These are phyloP conservation scores for Manacus vitellinus DNA, from an alignment of 2,113 vertebrate genomes.

Conservation along the genomic window DNA sequence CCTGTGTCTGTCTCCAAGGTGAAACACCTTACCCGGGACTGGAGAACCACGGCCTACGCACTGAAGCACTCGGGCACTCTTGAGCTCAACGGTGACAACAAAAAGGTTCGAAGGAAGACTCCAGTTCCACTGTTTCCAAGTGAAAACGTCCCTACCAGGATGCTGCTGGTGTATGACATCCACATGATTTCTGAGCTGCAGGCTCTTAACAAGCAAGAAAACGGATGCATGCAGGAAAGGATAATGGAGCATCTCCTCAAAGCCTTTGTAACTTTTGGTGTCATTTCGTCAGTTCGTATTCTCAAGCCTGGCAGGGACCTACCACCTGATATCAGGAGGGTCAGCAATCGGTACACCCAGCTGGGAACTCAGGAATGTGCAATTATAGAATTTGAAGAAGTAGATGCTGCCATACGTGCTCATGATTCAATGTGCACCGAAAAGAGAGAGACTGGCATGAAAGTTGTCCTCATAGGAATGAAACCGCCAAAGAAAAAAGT, in stretches of 20 bases:
- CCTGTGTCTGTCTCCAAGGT: constrained; percentile 77
- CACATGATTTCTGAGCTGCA: constrained; percentile 82
- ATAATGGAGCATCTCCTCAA: constrained; percentile 95
- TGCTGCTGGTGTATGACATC: constrained; percentile 91
- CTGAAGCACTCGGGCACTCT: constrained; percentile 85
- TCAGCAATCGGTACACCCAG: constrained; percentile 87
- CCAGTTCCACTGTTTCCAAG: constrained; percentile 90
- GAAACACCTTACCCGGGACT: constrained; percentile 95
- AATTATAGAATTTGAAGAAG: constrained; percentile 94
- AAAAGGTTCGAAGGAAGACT: constrained; percentile 89
- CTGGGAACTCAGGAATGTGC: constrained; percentile 90
- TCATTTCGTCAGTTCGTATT: constrained; percentile 89
- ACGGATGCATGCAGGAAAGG: constrained; percentile 82
- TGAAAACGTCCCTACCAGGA: constrained; percentile 92
- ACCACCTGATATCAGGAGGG: constrained; percentile 87
- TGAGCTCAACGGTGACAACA: constrained; percentile 89
- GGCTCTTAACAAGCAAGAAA: constrained; percentile 59
- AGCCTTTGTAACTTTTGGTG: constrained; percentile 87
- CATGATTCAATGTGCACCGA: constrained; percentile 81
- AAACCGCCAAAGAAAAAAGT: constrained; percentile 96
- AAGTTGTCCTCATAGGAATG: constrained; percentile 89
- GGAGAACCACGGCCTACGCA: constrained; percentile 93
- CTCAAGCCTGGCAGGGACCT: constrained; percentile 91
- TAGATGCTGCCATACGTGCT: constrained; percentile 89
- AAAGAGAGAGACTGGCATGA: constrained; percentile 77